phyloP scores from a whole-genome alignment of 2,113 vertebrate species.

The Zosterops hypoxanthus region DNA sequence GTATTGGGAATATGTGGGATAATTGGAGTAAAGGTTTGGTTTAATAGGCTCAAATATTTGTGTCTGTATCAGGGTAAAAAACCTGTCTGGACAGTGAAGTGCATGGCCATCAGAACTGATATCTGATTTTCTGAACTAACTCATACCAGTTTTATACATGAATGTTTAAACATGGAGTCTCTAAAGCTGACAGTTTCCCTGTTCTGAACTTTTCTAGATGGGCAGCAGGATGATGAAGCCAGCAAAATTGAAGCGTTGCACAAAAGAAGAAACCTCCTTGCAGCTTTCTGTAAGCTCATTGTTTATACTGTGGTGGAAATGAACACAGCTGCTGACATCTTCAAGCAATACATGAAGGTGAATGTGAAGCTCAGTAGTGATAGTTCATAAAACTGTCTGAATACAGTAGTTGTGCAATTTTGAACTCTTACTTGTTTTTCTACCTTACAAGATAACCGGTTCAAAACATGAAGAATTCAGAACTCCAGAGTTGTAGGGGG shows the following conservation, averaged over 20 bases:
- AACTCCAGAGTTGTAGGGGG: neutral
- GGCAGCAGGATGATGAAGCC: constrained; percentile 97
- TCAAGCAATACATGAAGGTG: constrained; percentile 99
- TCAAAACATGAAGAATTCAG: neutral
- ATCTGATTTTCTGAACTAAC: neutral
- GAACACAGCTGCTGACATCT: constrained; percentile 96
- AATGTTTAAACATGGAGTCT: neutral
- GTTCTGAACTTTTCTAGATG: constrained; percentile 78
- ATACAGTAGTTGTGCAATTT: neutral
- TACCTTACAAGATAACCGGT: neutral
- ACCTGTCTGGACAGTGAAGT: neutral
- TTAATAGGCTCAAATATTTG: neutral
- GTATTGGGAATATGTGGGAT: neutral
- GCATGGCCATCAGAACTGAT: neutral
- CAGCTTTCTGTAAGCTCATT: constrained; percentile 98
- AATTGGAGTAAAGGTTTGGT: neutral
- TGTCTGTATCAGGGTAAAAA: neutral
- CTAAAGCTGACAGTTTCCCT: neutral
- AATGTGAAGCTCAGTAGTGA: neutral
- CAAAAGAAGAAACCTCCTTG: constrained; percentile 96
- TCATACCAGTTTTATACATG: neutral
- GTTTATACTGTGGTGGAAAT: constrained; percentile 99
- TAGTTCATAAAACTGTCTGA: neutral
- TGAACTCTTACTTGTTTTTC: neutral
- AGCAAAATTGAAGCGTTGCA: constrained; percentile 98